Percentiles rank a stretch among this genome's conserved stretches.
These are phyloP conservation scores for Seriola aureovittata DNA, from an alignment of 2,113 vertebrate genomes.

Conservation along the genomic window DNA sequence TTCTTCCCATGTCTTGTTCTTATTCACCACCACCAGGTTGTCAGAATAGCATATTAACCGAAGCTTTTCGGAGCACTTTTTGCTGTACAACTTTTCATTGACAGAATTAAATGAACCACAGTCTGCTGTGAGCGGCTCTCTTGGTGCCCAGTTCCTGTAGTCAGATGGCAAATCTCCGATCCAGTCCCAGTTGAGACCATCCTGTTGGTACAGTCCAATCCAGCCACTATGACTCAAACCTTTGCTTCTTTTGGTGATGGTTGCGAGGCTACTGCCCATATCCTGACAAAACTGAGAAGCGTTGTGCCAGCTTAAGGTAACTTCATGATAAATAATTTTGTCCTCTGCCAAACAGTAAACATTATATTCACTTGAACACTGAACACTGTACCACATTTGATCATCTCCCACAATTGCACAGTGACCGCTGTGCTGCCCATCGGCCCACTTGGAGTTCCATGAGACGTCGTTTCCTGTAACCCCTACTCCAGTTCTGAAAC, in stretches of 20 bases:
- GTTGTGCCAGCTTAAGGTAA: rapidly evolving
- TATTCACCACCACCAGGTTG: conserved; percentile 54
- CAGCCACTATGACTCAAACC: rapidly evolving
- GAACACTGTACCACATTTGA: neutral
- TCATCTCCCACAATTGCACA: conserved; percentile 1
- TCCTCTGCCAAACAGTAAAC: neutral
- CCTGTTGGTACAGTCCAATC: conserved; percentile 36
- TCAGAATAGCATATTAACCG: neutral
- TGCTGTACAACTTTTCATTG: rapidly evolving
- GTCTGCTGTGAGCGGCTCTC: neutral
- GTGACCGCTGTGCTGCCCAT: neutral
- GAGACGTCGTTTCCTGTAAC: conserved; percentile 11
- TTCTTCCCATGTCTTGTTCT: conserved; percentile 67
- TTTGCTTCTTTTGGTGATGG: neutral
- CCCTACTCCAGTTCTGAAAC: conserved; percentile 45
- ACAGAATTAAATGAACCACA: rapidly evolving
- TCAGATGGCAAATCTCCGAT: rapidly evolving
- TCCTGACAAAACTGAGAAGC: neutral
- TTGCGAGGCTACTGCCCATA: rapidly evolving
- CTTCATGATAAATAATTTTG: rapidly evolving
- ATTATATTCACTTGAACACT: rapidly evolving
- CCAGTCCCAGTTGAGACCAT: conserved; percentile 24
- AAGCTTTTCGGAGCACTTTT: neutral
- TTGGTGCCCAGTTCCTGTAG: conserved; percentile 25
- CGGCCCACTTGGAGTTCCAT: neutral